Base-by-base conservation (phyloP, 2,113 vertebrate genomes). In the Oncorhynchus tshawytscha region DNA sequence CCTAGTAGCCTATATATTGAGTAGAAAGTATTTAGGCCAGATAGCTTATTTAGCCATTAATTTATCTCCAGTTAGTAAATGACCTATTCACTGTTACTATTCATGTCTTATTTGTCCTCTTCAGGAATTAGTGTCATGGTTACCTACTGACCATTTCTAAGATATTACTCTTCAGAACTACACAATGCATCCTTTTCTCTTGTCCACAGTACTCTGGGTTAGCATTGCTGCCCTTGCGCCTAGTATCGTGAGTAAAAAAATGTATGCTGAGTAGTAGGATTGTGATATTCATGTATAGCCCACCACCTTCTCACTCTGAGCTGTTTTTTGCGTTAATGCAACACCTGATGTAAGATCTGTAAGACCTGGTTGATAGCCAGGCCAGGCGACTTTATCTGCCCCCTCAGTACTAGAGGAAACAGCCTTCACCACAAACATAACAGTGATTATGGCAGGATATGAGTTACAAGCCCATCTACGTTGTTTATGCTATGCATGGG, bases 391-490 rank as follows among this genome's bases (percentile, higher is more conserved):
- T 59, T 73, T 62, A 60, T 79, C 39, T 45, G 39, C 11, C 39
- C 39, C 69, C 73, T 5, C 39, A 69, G 54, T 78, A 80, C 70
- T 75, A 66, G 72, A 82, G 75, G 80, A 87, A 88, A 79, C 73
- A 71, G 80, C 54, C 48, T 70, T 62, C 67, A 67, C 72, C 79
- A 75, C 81, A 83, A 75, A 67, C 39, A 39, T 13, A 70, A 11
- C 25, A 22, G 18, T 31, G 3, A 76, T 81, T 54, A 60, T 45
- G n/a, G 29, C 31, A 78, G 57, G 77, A 74, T 51, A 62, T 73
- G 70, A 54, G 45, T 54, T 67, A 67, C n/a, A 29, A 29, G 16
- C 8, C 16, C 34, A 29, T 34, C 67, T 15, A 68, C 4, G 18
- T 45, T 67, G 39, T 45, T 45, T 45, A 45, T 45, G 39, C 39